Percentiles rank a stretch among this genome's conserved stretches.
Conservation (phyloP, 2,888 invertebrate species). For the Heliconius hortense region DNA sequence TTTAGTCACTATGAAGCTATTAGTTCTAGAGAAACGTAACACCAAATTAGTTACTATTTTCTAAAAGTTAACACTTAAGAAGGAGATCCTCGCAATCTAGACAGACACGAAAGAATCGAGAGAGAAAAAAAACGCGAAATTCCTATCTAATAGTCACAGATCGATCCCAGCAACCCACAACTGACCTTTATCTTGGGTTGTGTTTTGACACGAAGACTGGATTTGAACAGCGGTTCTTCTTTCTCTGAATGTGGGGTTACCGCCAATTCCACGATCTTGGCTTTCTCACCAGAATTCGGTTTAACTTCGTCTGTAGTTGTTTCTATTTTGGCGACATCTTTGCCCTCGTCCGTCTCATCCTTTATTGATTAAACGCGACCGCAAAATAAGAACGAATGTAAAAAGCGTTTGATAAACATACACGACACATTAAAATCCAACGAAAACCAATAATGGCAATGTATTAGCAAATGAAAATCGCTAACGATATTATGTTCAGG, state of each 20-base stretch:
- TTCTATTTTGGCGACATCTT: conserved; percentile 71
- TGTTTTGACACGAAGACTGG: conserved; percentile 70
- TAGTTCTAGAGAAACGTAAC: conserved; percentile 33
- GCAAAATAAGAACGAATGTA: conserved; percentile 63
- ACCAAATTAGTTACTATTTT: conserved; percentile 30
- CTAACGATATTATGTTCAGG: conserved; percentile 42
- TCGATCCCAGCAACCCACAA: conserved; percentile 51
- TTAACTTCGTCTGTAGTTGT: conserved; percentile 76
- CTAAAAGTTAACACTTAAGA: conserved; percentile 36
- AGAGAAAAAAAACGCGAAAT: conserved; percentile 48
- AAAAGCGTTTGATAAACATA: conserved; percentile 53
- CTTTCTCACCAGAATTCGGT: conserved; percentile 65
- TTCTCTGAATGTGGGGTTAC: conserved; percentile 65
- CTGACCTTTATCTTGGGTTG: conserved; percentile 74
- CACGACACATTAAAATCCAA: conserved; percentile 60
- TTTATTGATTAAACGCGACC: conserved; percentile 73
- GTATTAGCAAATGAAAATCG: conserved; percentile 61
- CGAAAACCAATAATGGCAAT: conserved; percentile 55
- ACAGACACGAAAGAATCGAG: conserved; percentile 36
- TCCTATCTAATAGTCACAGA: conserved; percentile 65
- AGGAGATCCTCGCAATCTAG: conserved; percentile 38
- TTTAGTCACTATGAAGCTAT: conserved; percentile 25
- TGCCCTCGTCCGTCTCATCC: conserved; percentile 67
- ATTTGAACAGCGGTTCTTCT: conserved; percentile 77
- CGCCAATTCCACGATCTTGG: conserved; percentile 56